Evolutionary conservation across 2,888 invertebrate genomes (phyloP), one percentile per base, ranked within the genome.

Genomic region (Catocala nupta): DNA sequence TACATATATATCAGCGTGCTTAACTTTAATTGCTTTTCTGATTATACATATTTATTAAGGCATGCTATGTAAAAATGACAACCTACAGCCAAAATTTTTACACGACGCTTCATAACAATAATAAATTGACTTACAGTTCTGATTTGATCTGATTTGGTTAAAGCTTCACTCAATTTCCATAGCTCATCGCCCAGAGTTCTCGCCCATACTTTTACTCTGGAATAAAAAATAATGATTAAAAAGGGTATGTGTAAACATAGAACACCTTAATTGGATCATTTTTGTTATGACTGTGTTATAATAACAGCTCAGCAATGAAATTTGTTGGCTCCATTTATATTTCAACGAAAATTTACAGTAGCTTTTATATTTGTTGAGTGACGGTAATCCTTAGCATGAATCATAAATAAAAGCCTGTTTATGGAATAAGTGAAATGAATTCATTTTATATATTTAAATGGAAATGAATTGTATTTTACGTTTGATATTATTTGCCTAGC

Each of bases 131-230:
- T 96, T 90, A 97, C 97, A 75, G 94, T 94, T 91, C 96, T 96
- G 65, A 98, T 96, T 90, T 97, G 96, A 75, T 96, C 95, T 56
- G 96, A 96, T 88, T 97, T 97, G 43, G 97, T 97, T 79, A 98
- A 96, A 70, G 95, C 95, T 82, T 96, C 95, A 59, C 97, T 97
- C 68, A 98, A 94, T 79, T 96, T 95, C 96, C 96, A 97, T 72
- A 98, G 90, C 83, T 98, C 97, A 69, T 96, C 96, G 42, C 98
- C 98, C 65, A 98, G 95, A 64, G 94, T 95, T 70, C 96, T 95
- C 25, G 98, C 97, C 98, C 98, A 98, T 91, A 95, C 95, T 83
- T 95, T 95, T 52, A 98, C 96, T 68, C 98, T 98, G 90, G 4
- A 76, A 81, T 58, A 70, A 73, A 74, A 73, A 42, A 53, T n/a